phyloP scores from a whole-genome alignment of 2,113 vertebrate genomes.

The Chaetodon auriga region DNA sequence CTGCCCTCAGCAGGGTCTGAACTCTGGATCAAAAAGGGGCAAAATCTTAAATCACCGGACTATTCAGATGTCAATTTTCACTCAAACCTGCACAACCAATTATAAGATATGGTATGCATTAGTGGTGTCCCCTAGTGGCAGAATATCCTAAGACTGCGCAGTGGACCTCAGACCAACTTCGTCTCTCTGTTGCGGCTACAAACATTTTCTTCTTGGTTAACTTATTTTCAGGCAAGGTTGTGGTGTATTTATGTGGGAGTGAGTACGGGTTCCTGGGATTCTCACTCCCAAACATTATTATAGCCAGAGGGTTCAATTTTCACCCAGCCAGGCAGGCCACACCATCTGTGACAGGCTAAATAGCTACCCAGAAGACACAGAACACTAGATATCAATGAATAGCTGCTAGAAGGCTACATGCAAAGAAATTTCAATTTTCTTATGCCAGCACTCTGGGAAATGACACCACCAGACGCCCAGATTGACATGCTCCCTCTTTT shows the following conservation, averaged over 20 bases:
- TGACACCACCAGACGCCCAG: not conserved
- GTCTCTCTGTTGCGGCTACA: not conserved
- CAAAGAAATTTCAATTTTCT: conserved; percentile 33
- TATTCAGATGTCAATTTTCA: too few relatives aligned
- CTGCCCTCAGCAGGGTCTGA: too few relatives aligned
- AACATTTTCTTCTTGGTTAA: not conserved
- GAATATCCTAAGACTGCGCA: too few relatives aligned
- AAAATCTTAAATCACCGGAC: too few relatives aligned
- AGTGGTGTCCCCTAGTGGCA: too few relatives aligned
- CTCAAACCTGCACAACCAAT: too few relatives aligned
- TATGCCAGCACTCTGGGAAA: conserved; percentile 13
- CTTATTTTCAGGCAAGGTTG: not conserved
- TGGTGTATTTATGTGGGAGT: conserved; percentile 1
- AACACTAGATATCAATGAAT: conserved; percentile 36
- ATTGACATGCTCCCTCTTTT: not conserved
- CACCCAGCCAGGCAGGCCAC: conserved; percentile 17
- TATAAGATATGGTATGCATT: too few relatives aligned
- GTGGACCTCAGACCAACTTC: too few relatives aligned
- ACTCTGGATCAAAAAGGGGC: too few relatives aligned
- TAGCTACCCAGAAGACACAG: conserved; percentile 6
- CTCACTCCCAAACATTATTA: conserved; percentile 15
- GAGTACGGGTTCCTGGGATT: not conserved
- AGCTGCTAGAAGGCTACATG: conserved; percentile 2
- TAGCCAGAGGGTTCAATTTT: conserved; percentile 53
- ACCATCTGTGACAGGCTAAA: conserved; percentile 25